Conservation (phyloP, 2,113 vertebrate genomes). For the Oophaga pumilio region DNA sequence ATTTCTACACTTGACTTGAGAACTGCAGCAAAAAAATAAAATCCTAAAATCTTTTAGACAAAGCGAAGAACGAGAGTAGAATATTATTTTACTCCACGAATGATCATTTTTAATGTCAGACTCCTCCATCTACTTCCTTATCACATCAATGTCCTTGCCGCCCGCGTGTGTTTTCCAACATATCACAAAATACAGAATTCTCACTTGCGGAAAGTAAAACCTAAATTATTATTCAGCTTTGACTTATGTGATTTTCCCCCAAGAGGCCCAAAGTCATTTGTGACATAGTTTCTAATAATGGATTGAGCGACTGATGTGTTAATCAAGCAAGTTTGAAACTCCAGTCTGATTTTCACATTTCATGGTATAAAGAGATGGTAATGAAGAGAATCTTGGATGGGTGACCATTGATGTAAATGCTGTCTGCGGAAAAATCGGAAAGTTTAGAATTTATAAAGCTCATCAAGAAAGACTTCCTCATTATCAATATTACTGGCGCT, state of each 20-base stretch:
- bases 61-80: background rate
- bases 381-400: conserved; percentile 38
- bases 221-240: conserved; percentile 46
- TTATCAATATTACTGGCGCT: background rate
- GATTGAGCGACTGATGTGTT: conserved; percentile 50
- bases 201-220: conserved; percentile 8
- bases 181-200: conserved; percentile 30
- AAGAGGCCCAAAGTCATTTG: conserved; percentile 25
- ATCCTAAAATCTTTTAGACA: background rate
- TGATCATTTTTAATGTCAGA: background rate
- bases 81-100: background rate
- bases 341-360: conserved; percentile 26
- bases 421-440: conserved; percentile 15
- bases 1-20: too few relatives aligned
- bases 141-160: conserved; percentile 29
- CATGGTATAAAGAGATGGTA: conserved; percentile 50
- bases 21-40: background rate
- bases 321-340: conserved; percentile 50
- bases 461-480: conserved; percentile 16
- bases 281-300: conserved; percentile 40
- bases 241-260: conserved; percentile 39
- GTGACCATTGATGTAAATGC: conserved; percentile 49
- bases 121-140: background rate
- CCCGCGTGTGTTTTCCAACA: background rate
- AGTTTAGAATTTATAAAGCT: conserved; percentile 27